Conservation (phyloP, 2,888 invertebrate species). For the Amphipoea oculea region DNA sequence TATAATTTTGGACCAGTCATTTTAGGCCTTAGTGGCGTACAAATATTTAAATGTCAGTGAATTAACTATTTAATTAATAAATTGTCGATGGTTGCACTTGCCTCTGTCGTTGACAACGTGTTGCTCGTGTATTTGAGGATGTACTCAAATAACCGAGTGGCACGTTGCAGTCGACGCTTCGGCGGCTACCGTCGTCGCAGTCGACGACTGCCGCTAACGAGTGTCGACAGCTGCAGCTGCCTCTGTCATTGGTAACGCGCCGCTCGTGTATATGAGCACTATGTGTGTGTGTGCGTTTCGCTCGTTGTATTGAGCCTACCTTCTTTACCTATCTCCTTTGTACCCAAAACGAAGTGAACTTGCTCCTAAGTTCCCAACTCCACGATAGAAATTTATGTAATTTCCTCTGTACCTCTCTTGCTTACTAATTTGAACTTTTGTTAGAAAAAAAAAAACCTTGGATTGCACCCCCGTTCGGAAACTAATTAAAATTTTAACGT, state of each 20-base stretch:
- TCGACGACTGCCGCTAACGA: not conserved
- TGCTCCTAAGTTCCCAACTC: conserved; percentile 51
- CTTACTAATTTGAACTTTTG: conserved; percentile 66
- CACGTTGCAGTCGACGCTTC: not conserved
- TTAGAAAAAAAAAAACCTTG: conserved; percentile 53
- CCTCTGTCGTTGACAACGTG: not conserved
- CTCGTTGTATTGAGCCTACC: not conserved
- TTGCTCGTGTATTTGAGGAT: not conserved
- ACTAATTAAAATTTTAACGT: conserved; percentile 67
- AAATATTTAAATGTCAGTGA: too few relatives aligned
- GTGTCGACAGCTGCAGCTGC: not conserved
- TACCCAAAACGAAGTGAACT: conserved; percentile 19
- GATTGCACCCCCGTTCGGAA: conserved; percentile 54
- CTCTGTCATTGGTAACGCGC: not conserved
- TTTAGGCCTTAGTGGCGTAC: too few relatives aligned
- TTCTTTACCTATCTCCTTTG: not conserved
- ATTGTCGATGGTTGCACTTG: not conserved
- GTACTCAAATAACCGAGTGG: not conserved
- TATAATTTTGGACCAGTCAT: too few relatives aligned
- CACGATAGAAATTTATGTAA: conserved; percentile 67
- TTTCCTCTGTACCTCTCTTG: conserved; percentile 59
- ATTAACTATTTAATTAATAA: too few relatives aligned
- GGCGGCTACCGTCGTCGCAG: too few relatives aligned
- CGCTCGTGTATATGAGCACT: not conserved
- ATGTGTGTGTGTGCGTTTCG: not conserved